Evolutionary conservation across 2,888 invertebrate genomes (phyloP), one percentile per base, ranked within the genome.

Genomic region (Steromphala cineraria): DNA sequence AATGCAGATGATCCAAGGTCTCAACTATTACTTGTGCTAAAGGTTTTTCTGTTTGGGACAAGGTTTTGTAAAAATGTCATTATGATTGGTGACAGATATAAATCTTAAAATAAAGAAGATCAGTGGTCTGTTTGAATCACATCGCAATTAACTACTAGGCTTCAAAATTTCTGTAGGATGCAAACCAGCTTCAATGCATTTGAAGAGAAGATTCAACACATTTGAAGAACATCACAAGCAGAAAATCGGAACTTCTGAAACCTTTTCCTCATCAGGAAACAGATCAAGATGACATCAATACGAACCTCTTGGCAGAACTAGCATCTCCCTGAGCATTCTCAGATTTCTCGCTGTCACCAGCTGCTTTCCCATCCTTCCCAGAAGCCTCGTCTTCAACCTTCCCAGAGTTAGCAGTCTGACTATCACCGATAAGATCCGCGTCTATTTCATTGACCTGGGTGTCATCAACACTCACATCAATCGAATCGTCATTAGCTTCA

Each of bases 391-490:
- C 56, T 71, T 81, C 82, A 24, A 82, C 78, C 81, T 88, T 87
- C 52, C 81, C 84, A 75, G 71, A 28, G 4, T 55, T 55, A 3
- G 36, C 28, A 15, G 28, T 67, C 67, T 82, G 52, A 19, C 17
- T 56, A 7, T 55, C 78, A 24, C 84, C 88, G 17, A 90, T 81
- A 3, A 93, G 87, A 83, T 93, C 93, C 79, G 90, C 90, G 87
- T 93, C 93, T 8, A 93, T 87, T 80, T 93, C 93, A 85, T 92
- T 92, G 79, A 86, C 77, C 83, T 92, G 91, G 0, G 92, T 92
- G 81, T 93, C 94, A 82, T 93, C 93, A 31, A 93, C 91, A 82
- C 93, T 90, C 21, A 94, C 93, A 81, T 93, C 92, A 79, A 94
- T 89, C 13, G 93, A 93, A 77, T 91, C 91, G 84, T 92, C 91